A percentile compares a stretch with the other conserved stretches of the same genome.
Conservation (phyloP, 2,113 vertebrate species). For the Calypte anna region DNA sequence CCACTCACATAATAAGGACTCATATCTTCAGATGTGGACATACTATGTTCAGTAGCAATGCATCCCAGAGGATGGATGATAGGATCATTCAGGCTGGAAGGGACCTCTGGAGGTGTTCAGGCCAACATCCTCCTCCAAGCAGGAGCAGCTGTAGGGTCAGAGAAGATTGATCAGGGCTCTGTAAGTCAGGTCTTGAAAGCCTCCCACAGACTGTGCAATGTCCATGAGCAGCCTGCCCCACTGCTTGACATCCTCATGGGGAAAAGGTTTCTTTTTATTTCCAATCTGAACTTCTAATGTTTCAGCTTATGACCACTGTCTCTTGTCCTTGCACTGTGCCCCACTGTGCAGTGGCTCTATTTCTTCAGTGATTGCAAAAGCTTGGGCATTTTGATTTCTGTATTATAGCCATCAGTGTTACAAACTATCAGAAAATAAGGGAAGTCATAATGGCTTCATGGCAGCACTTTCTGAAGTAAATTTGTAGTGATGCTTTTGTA, state of each 20-base stretch:
- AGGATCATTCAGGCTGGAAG: not conserved
- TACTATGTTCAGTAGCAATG: not conserved
- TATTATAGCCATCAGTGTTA: not conserved
- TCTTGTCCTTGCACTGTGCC: not conserved
- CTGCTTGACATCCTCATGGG: not conserved
- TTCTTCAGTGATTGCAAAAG: not conserved
- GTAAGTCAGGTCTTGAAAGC: not conserved
- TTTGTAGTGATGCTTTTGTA: not conserved
- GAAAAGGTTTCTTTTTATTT: not conserved
- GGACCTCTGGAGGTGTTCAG: not conserved
- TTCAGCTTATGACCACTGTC: not conserved
- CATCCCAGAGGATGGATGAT: not conserved
- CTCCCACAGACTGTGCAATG: not conserved
- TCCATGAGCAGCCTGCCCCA: not conserved
- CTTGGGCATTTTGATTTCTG: fast-evolving
- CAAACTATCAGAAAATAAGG: not conserved
- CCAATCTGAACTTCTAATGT: not conserved
- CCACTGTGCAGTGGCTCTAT: not conserved
- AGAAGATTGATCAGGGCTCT: not conserved
- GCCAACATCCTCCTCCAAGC: not conserved
- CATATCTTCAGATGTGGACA: not conserved
- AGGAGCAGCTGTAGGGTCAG: not conserved
- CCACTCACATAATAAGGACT: not conserved
- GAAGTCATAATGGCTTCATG: not conserved
- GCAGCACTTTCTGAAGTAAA: not conserved